Evolutionary conservation across 2,888 invertebrate genomes (phyloP), one percentile per base, ranked within the genome.

Genomic region (Pandemis cinnamomeana): DNA sequence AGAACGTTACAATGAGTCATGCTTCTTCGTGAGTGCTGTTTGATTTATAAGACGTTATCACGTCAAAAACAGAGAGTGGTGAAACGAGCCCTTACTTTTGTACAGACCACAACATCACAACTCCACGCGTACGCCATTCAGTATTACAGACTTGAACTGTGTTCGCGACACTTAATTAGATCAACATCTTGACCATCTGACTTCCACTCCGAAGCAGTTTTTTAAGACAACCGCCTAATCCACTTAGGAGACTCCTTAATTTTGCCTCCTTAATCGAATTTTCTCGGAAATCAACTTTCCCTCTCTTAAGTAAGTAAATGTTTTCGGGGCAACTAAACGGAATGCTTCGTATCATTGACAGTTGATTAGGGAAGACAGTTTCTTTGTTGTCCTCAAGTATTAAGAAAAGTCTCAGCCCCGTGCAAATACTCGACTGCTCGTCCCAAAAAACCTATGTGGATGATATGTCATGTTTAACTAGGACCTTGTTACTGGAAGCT

Each of bases 351-450:
- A 51, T 66, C 66, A 60, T 44, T 44, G 70, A 73, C 73, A 70
- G 66, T 66, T 73, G 73, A 73, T 73, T 70, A 61, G 70, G 73
- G 70, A n/a, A 66, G 60, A 64, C 58, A 66, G 66, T 70, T 73
- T 51, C 64, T 68, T 68, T 73, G 64, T 73, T 70, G 64, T 60
- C 15, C 46, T 61, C 66, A 70, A 70, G 73, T 70, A 70, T 73
- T 36, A 48, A 53, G 70, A 70, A 70, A 69, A 63, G 69, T 61
- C 41, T 58, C 20, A 69, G 42, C 55, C 7, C 62, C 55, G 72
- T 55, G 27, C 36, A 63, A 72, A 62, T 63, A 68, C 48, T 8
- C 10, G 20, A 46, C 7, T 3, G 13, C 11, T 27, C 20, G 48
- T 44, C 3, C 6, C 20, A 20, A 58, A 27, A 0, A 20, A 15